Evolutionary conservation across 2,888 invertebrate genomes (phyloP).

Genomic region (Seira sanloemensis): DNA sequence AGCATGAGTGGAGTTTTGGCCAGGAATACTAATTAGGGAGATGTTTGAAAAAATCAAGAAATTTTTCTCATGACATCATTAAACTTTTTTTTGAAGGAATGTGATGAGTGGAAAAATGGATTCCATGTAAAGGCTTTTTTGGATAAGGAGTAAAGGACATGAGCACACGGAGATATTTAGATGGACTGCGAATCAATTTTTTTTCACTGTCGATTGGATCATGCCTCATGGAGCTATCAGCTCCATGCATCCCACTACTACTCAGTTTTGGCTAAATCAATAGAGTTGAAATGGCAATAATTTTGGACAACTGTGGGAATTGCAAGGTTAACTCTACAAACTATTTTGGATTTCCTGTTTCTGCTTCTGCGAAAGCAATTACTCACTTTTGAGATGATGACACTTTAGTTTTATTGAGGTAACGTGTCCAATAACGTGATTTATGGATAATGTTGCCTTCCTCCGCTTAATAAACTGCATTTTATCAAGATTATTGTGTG

Average conservation of each 20-base stretch:
- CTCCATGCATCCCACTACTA: too few relatives aligned
- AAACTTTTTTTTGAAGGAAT: conserved; percentile 29
- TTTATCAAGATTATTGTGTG: background rate
- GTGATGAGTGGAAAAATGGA: conserved; percentile 28
- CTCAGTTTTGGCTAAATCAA: background rate
- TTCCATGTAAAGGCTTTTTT: background rate
- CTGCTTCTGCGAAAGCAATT: background rate
- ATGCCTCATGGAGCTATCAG: background rate
- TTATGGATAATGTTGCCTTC: background rate
- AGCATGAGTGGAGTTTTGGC: conserved; percentile 59
- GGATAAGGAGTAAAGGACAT: background rate
- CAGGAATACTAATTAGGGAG: conserved; percentile 61
- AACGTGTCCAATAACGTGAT: conserved; percentile 5
- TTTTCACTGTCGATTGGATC: too few relatives aligned
- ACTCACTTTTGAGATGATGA: background rate
- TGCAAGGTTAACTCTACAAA: background rate
- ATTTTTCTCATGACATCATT: conserved; percentile 57
- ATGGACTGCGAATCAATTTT: background rate
- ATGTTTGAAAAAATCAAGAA: conserved; percentile 24
- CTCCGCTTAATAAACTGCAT: conserved; percentile 9
- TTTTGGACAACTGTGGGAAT: background rate
- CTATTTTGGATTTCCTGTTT: background rate
- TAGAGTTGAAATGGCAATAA: background rate
- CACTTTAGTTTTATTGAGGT: conserved; percentile 12
- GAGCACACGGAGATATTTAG: background rate